Conservation (phyloP, 1,140 invertebrate species). For the Drosophila burlai region DNA sequence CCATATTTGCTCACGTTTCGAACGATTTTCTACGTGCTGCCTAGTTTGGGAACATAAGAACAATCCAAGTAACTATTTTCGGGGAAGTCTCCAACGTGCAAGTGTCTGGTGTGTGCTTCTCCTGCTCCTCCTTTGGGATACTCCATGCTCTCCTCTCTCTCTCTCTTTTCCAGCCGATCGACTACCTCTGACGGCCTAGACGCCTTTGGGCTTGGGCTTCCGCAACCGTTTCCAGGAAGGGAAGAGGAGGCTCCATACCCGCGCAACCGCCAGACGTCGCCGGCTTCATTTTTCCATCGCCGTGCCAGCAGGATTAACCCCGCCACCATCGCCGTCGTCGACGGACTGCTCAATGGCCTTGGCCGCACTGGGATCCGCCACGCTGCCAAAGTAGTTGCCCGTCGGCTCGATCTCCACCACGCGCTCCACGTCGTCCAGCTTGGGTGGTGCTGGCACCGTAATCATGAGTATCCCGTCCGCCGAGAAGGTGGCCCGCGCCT, state of each 20-base stretch:
- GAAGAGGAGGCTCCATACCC: constrained; percentile 22
- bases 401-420: constrained; percentile 76
- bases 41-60: constrained; percentile 47
- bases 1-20: constrained; percentile 72
- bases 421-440: constrained; percentile 80
- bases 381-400: constrained; percentile 79
- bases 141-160: neutral
- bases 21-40: constrained; percentile 68
- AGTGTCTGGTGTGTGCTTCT: constrained; percentile 20
- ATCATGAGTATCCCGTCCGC: constrained; percentile 81
- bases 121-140: constrained; percentile 2
- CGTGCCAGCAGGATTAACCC: constrained; percentile 64
- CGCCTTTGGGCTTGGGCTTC: constrained; percentile 45
- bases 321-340: constrained; percentile 49
- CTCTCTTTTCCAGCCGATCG: constrained; percentile 36
- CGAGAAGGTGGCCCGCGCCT: constrained; percentile 75
- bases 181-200: constrained; percentile 72
- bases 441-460: constrained; percentile 78
- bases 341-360: constrained; percentile 69
- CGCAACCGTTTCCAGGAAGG: constrained; percentile 39
- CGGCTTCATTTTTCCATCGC: constrained; percentile 72
- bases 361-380: constrained; percentile 62
- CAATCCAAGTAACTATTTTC: constrained; percentile 52
- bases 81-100: constrained; percentile 30
- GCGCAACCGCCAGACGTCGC: constrained; percentile 78